Conservation (phyloP, 2,113 vertebrate species). For the Lamprotornis superbus region DNA sequence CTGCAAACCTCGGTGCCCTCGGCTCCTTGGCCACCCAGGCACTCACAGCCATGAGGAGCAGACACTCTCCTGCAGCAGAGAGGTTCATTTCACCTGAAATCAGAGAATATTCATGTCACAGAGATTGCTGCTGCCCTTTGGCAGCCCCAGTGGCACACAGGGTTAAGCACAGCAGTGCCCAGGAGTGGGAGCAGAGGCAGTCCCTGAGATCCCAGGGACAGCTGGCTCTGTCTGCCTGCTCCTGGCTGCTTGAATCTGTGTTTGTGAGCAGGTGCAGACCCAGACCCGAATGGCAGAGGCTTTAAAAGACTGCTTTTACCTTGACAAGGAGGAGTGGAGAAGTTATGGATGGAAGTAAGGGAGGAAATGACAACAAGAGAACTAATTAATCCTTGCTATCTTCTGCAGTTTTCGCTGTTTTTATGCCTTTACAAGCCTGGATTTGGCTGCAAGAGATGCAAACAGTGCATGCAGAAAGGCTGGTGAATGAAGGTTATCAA, state of each 20-base stretch:
- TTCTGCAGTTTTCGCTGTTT: not conserved
- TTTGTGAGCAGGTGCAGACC: not conserved
- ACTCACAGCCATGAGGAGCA: not conserved
- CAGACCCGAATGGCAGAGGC: rapidly evolving
- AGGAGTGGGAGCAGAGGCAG: not conserved
- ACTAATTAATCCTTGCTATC: not conserved
- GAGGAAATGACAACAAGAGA: not conserved
- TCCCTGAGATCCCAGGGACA: not conserved
- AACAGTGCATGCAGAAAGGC: not conserved
- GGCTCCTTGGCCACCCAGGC: not conserved
- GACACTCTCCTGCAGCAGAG: not conserved
- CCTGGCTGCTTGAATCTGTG: not conserved
- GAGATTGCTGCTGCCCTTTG: not conserved
- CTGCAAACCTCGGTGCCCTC: not conserved
- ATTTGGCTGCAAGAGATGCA: not conserved
- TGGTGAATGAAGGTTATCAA: not conserved
- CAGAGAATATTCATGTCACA: not conserved
- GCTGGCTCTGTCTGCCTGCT: not conserved
- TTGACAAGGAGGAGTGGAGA: not conserved
- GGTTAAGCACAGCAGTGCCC: rapidly evolving
- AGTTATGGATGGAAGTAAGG: not conserved
- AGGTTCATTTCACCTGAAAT: not conserved
- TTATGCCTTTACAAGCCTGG: not conserved
- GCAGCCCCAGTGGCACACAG: not conserved
- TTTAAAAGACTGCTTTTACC: not conserved